Base-by-base conservation (phyloP, 2,113 vertebrate species). In the Ivindomyrus marchei region DNA sequence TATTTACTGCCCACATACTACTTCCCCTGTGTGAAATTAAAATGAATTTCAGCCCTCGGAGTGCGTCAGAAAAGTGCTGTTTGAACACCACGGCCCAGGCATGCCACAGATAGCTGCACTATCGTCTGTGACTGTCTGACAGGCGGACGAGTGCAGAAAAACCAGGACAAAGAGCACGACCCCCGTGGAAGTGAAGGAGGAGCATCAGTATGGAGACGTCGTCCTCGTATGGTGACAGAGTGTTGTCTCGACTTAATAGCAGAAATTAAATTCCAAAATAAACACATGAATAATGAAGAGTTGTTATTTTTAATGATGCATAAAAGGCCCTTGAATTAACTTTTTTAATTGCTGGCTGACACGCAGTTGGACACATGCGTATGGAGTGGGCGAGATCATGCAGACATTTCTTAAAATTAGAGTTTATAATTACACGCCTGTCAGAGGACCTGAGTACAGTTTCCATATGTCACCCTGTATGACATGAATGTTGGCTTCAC, bases 311-410 rank as follows among this genome's bases (percentile, higher is more conserved):
- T 91, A 91, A 91, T 89, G 90, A 88, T 88, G 47, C 87, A 66
- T 77, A 70, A 66, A 89, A 58, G 88, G 91, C 87, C 74, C 74
- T 74, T 49, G 36, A 89, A 31, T 90, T 88, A 91, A 89, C 50
- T 80, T 36, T 90, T 58, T 92, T 91, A 91, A 91, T 93, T 90
- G 90, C 85, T 42, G 84, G 74, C 66, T 88, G 85, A 89, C 87
- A 53, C 27, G 21, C 90, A 58, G 87, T 58, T 56, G 74, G 42
- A 49, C 24, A 66, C 21, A 24, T 85, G 13, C 10, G 39, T 45
- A 70, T 88, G 39, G 2, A 80, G 77, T 58, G 31, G 36, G 4
- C 4, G 21, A 27, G 66, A 24, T 56, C 58, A 46, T 62, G 31
- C 46, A 50, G 50, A 21, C 83, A 46, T 88, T 24, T 90, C 83